Evolutionary conservation across 92 coral and sea anemone species (phyloP).

Genomic region (Isaurus tuberculatus): DNA sequence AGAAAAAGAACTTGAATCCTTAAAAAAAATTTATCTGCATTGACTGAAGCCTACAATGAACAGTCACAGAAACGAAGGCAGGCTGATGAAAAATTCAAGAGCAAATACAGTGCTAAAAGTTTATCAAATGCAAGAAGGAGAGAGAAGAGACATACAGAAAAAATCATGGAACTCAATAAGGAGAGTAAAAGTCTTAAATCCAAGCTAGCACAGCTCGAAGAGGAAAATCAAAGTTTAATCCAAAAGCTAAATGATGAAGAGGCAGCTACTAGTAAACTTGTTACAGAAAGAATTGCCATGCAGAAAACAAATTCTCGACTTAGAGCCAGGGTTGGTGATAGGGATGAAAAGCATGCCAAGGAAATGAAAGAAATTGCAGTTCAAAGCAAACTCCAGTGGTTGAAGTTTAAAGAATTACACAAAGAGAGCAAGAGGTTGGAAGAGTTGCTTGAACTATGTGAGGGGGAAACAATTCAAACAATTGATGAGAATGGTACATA

Average conservation of each 20-base stretch:
- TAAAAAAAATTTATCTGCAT: too few species aligned
- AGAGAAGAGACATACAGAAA: slow-evolving; percentile 30
- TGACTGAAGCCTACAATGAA: too few species aligned
- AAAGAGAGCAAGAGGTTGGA: not conserved
- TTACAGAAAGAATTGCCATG: too few species aligned
- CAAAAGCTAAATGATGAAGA: too few species aligned
- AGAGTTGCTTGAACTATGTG: not conserved
- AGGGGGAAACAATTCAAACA: not conserved
- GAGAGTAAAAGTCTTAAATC: not conserved
- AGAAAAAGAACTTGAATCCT: too few species aligned
- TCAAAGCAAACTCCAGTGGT: too few species aligned
- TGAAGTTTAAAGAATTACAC: not conserved
- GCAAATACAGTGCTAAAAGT: too few species aligned
- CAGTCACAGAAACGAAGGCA: too few species aligned
- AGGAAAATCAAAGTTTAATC: not conserved
- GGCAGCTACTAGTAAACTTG: too few species aligned
- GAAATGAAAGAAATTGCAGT: not conserved
- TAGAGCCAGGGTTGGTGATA: not conserved
- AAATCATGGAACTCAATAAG: not conserved
- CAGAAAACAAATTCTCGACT: not conserved
- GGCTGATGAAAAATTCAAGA: too few species aligned
- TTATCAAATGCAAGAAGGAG: slow-evolving; percentile 28
- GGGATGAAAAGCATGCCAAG: not conserved
- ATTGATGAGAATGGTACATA: not conserved
- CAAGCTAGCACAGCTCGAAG: too few species aligned